A percentile compares a stretch with the other conserved stretches of the same genome.
phyloP scores from a whole-genome alignment of 2,113 vertebrate genomes.

The Anolis carolinensis region DNA sequence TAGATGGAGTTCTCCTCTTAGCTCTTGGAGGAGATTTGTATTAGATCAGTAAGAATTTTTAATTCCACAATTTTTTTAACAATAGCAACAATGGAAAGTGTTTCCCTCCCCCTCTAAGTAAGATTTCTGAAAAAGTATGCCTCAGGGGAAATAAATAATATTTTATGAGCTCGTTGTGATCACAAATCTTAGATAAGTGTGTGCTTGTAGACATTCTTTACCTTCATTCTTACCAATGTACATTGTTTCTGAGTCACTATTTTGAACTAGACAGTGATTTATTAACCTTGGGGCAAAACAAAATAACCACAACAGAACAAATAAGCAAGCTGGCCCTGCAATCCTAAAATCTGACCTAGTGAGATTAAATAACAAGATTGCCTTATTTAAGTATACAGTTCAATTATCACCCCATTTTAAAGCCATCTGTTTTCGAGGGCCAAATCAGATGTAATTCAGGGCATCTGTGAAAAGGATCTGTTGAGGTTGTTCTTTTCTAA shows the following conservation, averaged over 20 bases:
- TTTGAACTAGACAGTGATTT: neutral
- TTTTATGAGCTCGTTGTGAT: neutral
- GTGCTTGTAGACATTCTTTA: neutral
- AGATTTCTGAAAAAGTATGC: neutral
- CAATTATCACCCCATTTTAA: constrained; percentile 20
- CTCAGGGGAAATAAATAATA: no score
- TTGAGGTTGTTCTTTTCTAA: neutral
- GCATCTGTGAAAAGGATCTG: neutral
- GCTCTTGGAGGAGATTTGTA: neutral
- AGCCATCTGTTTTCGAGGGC: constrained; percentile 37
- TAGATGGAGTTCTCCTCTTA: neutral
- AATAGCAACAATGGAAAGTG: neutral
- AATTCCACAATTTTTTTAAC: neutral
- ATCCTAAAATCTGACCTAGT: constrained; percentile 14
- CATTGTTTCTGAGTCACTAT: neutral
- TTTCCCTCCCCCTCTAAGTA: neutral
- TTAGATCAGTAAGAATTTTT: neutral
- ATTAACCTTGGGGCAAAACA: neutral
- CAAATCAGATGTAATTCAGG: neutral
- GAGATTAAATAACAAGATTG: constrained; percentile 55
- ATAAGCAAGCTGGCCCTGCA: neutral
- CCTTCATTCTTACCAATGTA: neutral
- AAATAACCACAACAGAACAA: neutral
- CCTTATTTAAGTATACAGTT: constrained; percentile 54
- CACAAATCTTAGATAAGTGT: neutral